Evolutionary conservation across 2,888 invertebrate genomes (phyloP), one percentile per base, ranked within the genome.

Genomic region (Sisyra nigra): DNA sequence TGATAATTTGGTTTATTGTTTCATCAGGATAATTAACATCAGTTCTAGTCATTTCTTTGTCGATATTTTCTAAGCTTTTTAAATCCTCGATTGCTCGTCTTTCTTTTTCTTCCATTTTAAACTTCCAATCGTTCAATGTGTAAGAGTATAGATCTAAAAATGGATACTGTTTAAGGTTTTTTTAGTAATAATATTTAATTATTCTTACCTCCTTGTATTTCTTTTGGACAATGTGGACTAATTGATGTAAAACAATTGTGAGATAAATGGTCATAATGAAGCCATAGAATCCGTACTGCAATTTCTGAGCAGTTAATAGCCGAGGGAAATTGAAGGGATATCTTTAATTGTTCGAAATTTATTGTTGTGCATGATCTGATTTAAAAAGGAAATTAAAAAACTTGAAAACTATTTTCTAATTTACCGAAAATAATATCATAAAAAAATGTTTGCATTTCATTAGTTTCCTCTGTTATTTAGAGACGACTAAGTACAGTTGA

Each of bases 251-350:
- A 51, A 48, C 67, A 63, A 24, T 62, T 60, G 50, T 71, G 69
- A 48, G 69, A 71, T 34, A 68, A 59, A 51, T 72, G 71, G 50
- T 72, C 70, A 50, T 68, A 72, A 46, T 59, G 66, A 3, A 68
- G 49, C 59, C 70, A 70, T 47, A 71, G 57, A 1, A 61, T 65
- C 15, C 71, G 57, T 17, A 71, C 51, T 0, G 67, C 67, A 17
- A 63, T 59, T 34, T 57, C 61, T 39, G 61, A 60, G 6, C 66
- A 54, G 31, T 61, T 58, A 1, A 71, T 57, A 0, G 55, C 54
- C 3, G 56, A 52, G 1, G 72, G 72, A 41, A 70, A 54, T 0
- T 62, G 54, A 1, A 69, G 57, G 41, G 58, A 56, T 51, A 69
- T 54, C 34, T 62, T 55, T 45, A 70, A 54, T 9, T 61, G 54